Base-by-base conservation (phyloP, 2,113 vertebrate genomes). In the Cyanistes caeruleus region DNA sequence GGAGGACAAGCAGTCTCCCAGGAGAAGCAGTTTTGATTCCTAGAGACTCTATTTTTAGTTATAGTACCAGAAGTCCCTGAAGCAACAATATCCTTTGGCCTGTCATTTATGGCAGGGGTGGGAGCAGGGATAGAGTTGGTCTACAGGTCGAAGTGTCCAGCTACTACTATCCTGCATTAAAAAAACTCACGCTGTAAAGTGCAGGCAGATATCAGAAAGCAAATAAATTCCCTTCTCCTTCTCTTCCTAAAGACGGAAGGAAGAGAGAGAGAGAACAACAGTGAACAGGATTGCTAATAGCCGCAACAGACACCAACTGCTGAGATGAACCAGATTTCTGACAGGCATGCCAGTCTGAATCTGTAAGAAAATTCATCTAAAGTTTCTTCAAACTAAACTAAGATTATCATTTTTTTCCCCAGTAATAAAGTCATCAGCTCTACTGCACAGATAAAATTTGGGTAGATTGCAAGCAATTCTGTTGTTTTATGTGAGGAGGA, bases 21-120 rank as follows among this genome's bases (percentile, higher is more conserved):
- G n/a, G 85, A 93, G 79, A 52, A 90, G 75, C 22, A 94, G 86
- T 89, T 97, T 90, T 93, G 92, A 92, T 92, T 96, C 92, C 95
- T 63, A 93, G 58, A 31, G 92, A 78, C 51, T 93, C 94, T 97
- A 93, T 94, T 96, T 97, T 95, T 95, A 96, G 95, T 70, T 60
- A 72, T 25, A 92, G 90, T 56, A 84, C 83, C 83, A 90, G 76
- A 90, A 94, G 88, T 96, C 80, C 88, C 83, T 25, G 74, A 89
- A 93, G 73, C 86, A 95, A 94, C 95, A 90, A 96, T 88, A 96
- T 96, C 92, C 95, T 96, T 75, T 90, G 90, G 95, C 85, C 87
- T 96, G 85, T 96, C 95, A 88, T 64, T 93, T 92, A 93, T 22
- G 39, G 77, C 69, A 90, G 72, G 17, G 56, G 60, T 92, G 68